phyloP scores from a whole-genome alignment of 2,797 vertebrate species.

The Streptopelia turtur region DNA sequence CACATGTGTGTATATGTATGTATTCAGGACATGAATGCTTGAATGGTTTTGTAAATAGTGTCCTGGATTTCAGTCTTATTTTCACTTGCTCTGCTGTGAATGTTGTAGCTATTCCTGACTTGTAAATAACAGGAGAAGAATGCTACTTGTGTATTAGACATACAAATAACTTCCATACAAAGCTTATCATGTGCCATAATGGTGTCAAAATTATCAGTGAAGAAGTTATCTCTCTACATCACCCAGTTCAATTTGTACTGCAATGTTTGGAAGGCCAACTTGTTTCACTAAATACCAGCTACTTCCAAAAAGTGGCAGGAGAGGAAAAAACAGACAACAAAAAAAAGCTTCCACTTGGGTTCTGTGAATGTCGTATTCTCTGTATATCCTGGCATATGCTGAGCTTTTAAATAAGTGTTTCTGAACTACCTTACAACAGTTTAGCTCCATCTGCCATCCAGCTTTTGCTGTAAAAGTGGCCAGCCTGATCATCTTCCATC shows the following conservation, averaged over 20 bases:
- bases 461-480: slow-evolving; percentile 30
- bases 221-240: not conserved
- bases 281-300: not conserved
- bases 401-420: slow-evolving; percentile 57
- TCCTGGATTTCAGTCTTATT: not conserved
- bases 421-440: slow-evolving; percentile 54
- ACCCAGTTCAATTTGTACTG: not conserved
- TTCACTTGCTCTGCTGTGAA: not conserved
- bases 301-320: not conserved
- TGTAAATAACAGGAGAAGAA: not conserved
- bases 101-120: not conserved
- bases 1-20: not conserved
- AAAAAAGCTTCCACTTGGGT: not conserved
- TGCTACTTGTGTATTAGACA: not conserved
- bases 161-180: not conserved
- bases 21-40: not conserved
- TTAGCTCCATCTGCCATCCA: slow-evolving; percentile 55
- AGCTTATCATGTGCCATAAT: not conserved
- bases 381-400: slow-evolving; percentile 12
- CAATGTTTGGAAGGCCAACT: not conserved
- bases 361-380: not conserved
- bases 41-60: not conserved
- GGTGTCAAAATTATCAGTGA: not conserved
- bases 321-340: not conserved
- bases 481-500: slow-evolving; percentile 16